Evolutionary conservation across 2,888 invertebrate species (phyloP).

Genomic region (Asteroscopus sphinx): DNA sequence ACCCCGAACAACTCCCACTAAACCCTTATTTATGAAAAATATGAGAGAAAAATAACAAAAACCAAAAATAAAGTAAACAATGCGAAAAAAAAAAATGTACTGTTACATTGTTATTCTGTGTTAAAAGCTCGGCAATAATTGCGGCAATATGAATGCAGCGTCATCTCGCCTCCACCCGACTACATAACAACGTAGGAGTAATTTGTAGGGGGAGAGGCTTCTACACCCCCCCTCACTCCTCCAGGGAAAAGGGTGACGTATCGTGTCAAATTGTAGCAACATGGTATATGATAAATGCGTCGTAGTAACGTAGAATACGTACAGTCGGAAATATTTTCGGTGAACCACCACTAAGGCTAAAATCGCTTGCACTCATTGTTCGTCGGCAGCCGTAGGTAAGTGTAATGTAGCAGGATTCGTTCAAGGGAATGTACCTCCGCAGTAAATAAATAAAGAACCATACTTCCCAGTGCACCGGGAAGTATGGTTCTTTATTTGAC

Average conservation of each 20-base stretch:
- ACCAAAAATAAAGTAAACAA: not conserved
- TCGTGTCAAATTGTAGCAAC: slow-evolving; percentile 49
- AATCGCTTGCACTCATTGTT: too few relatives aligned
- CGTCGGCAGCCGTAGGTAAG: too few relatives aligned
- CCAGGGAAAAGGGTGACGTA: slow-evolving; percentile 22
- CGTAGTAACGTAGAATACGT: slow-evolving; percentile 1
- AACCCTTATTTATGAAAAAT: not conserved
- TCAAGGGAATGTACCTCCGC: not conserved
- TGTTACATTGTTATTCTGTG: slow-evolving; percentile 38
- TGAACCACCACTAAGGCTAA: too few relatives aligned
- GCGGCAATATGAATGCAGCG: slow-evolving; percentile 53
- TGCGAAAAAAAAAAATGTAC: slow-evolving; percentile 31
- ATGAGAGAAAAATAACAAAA: not conserved
- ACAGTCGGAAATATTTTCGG: too few relatives aligned
- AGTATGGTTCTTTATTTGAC: too few relatives aligned
- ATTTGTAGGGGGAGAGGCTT: slow-evolving; percentile 22
- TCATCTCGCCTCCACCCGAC: slow-evolving; percentile 41
- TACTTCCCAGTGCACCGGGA: too few relatives aligned
- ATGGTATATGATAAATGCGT: slow-evolving; percentile 47
- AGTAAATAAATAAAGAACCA: not conserved
- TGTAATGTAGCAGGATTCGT: too few relatives aligned
- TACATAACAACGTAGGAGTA: slow-evolving; percentile 33
- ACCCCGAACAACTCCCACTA: too few relatives aligned
- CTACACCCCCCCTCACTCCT: slow-evolving; percentile 1
- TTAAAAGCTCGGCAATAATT: slow-evolving; percentile 45